Base-by-base conservation (phyloP, 2,113 vertebrate species). In the Silurus glanis region DNA sequence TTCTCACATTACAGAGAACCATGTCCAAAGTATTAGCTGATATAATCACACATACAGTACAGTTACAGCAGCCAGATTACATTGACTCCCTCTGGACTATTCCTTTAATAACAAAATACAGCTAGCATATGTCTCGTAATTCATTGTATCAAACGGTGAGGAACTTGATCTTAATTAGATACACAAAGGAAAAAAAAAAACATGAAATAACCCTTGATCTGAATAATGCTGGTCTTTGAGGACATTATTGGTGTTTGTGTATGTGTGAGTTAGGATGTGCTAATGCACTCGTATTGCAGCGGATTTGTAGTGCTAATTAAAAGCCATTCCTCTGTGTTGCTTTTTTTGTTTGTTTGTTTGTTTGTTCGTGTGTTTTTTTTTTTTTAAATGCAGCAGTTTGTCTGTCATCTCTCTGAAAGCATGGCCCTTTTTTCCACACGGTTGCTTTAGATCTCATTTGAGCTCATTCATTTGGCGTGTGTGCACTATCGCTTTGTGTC, bases 291-390 rank as follows among this genome's bases (percentile, higher is more conserved):
- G 9, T 4, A 62, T 69, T 62, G 67, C 82, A 25, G 8, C 16
- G 49, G 59, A 85, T 85, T 87, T 89, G 76, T 85, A 87, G 64
- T 89, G 82, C 82, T 86, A 89, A 89, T 89, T 80, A 61, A 67
- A 71, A 75, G 51, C 71, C 45, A 64, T 28, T 76, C 13, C 45
- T 84, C 37, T 37, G 37, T 37, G 37, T 37, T 37, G 58, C 45
- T 59, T 80, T 49, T 23, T 45, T 66, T 66, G 64, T n/a, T 37
- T 61, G 61, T 49, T 28, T 49, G 55, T 80, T 85, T 28, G 37
- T 37, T 37, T 37, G 37, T 37, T 37, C 37, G 37, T 37, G 37
- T 37, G 58, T 55, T 59, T 80, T 49, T 23, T 45, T 49, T 37
- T 80, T 85, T 28, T 59, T 5, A 82, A 67, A 83, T 64, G 62